Conservation (phyloP, 2,113 vertebrate genomes). For the Myotis davidii region DNA sequence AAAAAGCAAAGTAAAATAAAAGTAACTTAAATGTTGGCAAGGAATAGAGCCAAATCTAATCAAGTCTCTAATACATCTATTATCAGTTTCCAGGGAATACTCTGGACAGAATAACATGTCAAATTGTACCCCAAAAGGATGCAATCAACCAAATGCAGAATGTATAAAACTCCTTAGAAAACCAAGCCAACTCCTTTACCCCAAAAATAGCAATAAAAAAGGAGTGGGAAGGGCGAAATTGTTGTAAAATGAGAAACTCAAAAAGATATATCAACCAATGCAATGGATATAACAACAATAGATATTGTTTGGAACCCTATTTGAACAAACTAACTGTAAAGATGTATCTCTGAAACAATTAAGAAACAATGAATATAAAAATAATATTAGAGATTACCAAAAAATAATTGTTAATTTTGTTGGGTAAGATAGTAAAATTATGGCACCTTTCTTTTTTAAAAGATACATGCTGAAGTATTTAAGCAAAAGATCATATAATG, state of each 20-base stretch:
- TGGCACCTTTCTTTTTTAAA: background rate
- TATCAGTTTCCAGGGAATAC: background rate
- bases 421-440: background rate
- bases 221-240: background rate
- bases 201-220: slow-evolving; percentile 14
- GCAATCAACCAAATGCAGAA: background rate
- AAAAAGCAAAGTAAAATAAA: slow-evolving; percentile 51
- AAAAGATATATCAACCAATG: background rate
- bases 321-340: background rate
- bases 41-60: background rate
- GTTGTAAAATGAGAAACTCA: background rate
- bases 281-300: background rate
- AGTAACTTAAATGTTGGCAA: slow-evolving; percentile 34
- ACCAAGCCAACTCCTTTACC: background rate
- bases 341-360: background rate
- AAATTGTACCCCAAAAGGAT: background rate
- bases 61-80: background rate
- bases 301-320: background rate
- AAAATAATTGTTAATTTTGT: slow-evolving; percentile 23
- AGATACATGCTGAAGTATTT: background rate
- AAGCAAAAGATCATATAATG: background rate
- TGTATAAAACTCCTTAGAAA: background rate
- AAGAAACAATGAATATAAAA: background rate
- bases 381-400: background rate
- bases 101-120: background rate